phyloP scores from a whole-genome alignment of 2,797 vertebrate species.

The Characodon lateralis region DNA sequence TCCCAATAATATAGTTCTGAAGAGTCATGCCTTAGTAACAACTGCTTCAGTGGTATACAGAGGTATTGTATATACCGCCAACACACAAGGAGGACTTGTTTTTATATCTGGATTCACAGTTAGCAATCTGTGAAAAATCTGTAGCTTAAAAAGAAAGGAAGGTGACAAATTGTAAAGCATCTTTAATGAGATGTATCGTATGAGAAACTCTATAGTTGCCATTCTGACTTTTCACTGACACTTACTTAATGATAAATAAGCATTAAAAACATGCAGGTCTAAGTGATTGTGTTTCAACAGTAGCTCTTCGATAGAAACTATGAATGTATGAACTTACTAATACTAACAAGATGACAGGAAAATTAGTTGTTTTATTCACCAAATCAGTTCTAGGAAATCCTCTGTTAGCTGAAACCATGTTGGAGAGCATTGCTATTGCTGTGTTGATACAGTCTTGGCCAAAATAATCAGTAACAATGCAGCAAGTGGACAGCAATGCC shows the following conservation, averaged over 20 bases:
- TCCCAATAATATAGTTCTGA: conserved; percentile 20
- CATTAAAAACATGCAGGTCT: background rate
- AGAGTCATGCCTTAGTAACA: conserved; percentile 62
- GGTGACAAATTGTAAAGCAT: background rate
- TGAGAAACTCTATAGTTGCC: background rate
- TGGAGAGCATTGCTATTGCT: conserved; percentile 57
- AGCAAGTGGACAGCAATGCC: conserved; percentile 72
- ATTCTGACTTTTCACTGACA: background rate
- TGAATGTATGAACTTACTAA: conserved; percentile 2
- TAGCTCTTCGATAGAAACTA: conserved; percentile 8
- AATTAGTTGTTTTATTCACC: conserved; percentile 33
- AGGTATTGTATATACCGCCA: conserved; percentile 33
- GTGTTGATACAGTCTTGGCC: conserved; percentile 74
- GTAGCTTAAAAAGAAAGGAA: background rate
- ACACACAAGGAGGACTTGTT: background rate
- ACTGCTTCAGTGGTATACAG: conserved; percentile 43
- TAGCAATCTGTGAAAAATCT: background rate
- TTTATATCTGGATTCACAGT: background rate
- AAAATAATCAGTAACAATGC: conserved; percentile 74
- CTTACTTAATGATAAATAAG: background rate
- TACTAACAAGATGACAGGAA: conserved; percentile 23
- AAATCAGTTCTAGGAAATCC: conserved; percentile 52
- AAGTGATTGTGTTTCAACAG: conserved; percentile 3
- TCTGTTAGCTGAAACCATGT: conserved; percentile 51
- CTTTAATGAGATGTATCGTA: background rate